Percentiles rank a stretch among this genome's conserved stretches.
Conservation (phyloP, 2,113 vertebrate species). For the Kobus ellipsiprymnus region DNA sequence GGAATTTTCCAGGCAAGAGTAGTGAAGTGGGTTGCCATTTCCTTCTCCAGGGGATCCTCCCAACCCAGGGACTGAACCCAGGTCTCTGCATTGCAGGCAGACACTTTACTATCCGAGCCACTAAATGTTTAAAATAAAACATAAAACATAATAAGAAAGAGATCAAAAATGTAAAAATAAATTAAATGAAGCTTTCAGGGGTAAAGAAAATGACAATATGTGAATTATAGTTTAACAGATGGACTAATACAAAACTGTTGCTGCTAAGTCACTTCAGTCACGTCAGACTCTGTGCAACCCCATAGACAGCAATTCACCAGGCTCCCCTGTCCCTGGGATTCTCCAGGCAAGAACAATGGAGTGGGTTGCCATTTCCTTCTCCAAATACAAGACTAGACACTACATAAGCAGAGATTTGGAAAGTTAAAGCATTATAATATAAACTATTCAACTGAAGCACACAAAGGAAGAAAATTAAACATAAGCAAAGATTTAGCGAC, state of each 20-base stretch:
- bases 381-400: neutral
- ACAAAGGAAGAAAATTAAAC: neutral
- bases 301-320: no score
- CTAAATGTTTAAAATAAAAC: neutral
- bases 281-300: fast-evolving
- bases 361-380: no score
- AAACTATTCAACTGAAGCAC: neutral
- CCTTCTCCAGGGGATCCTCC: neutral
- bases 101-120: neutral
- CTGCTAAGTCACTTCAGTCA: no score
- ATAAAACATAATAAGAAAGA: neutral
- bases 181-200: neutral
- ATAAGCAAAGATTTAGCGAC: neutral
- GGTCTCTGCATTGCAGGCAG: neutral
- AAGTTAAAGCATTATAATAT: neutral
- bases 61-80: neutral
- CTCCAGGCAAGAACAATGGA: no score
- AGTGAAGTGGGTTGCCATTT: neutral
- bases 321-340: no score
- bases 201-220: neutral
- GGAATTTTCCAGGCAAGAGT: neutral
- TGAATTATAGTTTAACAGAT: neutral
- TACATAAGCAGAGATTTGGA: neutral
- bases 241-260: neutral
- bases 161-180: neutral